Conservation (phyloP, 2,888 invertebrate species). For the Philaethria dido region DNA sequence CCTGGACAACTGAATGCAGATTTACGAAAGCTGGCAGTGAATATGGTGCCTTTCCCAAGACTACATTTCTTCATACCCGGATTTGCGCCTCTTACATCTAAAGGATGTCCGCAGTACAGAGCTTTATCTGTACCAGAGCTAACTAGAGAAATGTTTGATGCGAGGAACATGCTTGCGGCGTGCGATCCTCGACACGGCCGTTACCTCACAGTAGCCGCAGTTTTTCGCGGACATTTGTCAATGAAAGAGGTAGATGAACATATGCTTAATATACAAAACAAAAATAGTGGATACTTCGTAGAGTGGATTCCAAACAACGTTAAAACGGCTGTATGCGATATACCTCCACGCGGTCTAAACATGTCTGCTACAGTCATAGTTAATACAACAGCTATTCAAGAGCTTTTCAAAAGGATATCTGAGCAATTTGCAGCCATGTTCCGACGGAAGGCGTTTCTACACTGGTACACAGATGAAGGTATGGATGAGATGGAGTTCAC, state of each 20-base stretch:
- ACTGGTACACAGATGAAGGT: constrained; percentile 97
- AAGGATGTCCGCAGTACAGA: constrained; percentile 20
- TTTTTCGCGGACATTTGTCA: constrained; percentile 17
- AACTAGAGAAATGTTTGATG: constrained; percentile 20
- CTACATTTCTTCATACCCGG: constrained; percentile 26
- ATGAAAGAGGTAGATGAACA: constrained; percentile 28
- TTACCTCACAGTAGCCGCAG: constrained; percentile 21
- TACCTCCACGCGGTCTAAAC: constrained; percentile 94
- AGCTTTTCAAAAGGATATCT: constrained; percentile 94
- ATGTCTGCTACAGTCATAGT: constrained; percentile 98
- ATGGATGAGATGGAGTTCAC: constrained; percentile 97
- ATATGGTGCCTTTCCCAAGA: constrained; percentile 23
- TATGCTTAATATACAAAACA: constrained; percentile 24
- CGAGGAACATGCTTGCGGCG: constrained; percentile 20
- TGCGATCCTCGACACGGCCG: constrained; percentile 21
- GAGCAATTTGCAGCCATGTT: constrained; percentile 98
- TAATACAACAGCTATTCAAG: constrained; percentile 96
- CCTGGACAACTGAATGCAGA: constrained; percentile 24
- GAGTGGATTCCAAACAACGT: constrained; percentile 27
- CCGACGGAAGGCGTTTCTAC: constrained; percentile 96
- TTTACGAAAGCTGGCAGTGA: constrained; percentile 20
- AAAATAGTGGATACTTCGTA: constrained; percentile 79
- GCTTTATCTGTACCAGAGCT: constrained; percentile 21
- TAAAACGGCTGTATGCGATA: constrained; percentile 56
- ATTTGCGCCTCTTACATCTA: constrained; percentile 21